Percentiles rank a stretch among this genome's conserved stretches.
These are phyloP conservation scores for Lytechinus pictus DNA, from an alignment of 35 echinoderm and acorn worm genomes.

Conservation along the genomic window DNA sequence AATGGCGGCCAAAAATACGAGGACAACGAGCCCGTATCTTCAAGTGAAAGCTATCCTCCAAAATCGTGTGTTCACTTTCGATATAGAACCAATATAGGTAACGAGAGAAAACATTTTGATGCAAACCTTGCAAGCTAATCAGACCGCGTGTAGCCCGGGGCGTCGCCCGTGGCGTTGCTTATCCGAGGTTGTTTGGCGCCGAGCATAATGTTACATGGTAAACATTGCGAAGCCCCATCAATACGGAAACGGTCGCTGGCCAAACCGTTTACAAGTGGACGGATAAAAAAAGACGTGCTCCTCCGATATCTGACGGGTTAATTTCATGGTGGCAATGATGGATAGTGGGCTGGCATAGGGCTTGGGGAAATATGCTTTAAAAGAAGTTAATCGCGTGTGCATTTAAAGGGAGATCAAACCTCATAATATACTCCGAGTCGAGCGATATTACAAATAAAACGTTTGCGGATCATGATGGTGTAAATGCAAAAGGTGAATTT, in stretches of 20 bases:
- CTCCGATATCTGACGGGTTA: neutral
- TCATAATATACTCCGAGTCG: neutral
- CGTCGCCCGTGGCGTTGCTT: neutral
- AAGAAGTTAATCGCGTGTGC: conserved; percentile 1
- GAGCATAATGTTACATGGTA: conserved; percentile 3
- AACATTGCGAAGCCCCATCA: neutral
- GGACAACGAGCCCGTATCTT: neutral
- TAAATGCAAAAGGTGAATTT: no score
- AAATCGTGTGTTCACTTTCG: neutral
- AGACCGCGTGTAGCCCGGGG: neutral
- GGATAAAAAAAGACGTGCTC: neutral
- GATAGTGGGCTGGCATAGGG: neutral
- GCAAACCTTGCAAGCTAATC: neutral
- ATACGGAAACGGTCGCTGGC: neutral
- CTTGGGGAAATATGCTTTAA: conserved; percentile 18
- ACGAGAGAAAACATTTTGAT: conserved; percentile 19
- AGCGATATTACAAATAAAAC: no score
- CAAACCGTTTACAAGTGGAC: conserved; percentile 10
- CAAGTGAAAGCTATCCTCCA: neutral
- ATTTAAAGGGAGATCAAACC: neutral
- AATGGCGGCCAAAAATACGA: neutral
- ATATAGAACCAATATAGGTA: neutral
- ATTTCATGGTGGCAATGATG: conserved; percentile 9
- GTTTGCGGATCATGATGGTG: no score
- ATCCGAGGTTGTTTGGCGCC: conserved; percentile 7